Evolutionary conservation across 2,113 vertebrate genomes (phyloP).

Genomic region (Prunella fulvescens): DNA sequence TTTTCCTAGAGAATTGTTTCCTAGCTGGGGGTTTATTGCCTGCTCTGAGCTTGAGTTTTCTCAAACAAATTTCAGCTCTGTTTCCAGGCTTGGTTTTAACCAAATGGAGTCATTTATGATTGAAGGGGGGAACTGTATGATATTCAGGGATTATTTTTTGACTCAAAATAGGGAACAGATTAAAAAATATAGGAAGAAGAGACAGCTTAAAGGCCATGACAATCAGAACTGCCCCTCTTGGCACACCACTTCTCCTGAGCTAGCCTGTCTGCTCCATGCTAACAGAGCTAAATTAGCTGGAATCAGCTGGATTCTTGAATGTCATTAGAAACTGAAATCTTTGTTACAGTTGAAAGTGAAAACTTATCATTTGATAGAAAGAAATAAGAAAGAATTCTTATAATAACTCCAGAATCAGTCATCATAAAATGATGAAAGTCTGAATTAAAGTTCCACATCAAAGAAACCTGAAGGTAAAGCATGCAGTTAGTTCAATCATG

Average conservation of each 20-base stretch:
- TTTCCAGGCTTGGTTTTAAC: background rate
- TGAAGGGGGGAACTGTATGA: background rate
- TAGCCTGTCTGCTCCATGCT: background rate
- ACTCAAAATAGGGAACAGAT: background rate
- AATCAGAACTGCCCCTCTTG: background rate
- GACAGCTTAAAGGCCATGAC: background rate
- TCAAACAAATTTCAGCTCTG: background rate
- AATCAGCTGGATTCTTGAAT: background rate
- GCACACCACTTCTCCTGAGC: background rate
- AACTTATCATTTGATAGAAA: background rate
- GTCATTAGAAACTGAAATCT: slow-evolving; percentile 1
- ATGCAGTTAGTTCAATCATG: background rate
- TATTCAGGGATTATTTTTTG: background rate
- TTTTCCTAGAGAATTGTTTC: background rate
- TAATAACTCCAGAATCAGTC: background rate
- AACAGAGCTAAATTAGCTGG: background rate
- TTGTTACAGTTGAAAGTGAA: background rate
- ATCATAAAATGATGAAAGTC: background rate
- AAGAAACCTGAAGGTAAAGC: slow-evolving; percentile 9
- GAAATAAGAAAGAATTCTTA: background rate
- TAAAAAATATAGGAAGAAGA: background rate
- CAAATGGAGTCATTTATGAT: background rate
- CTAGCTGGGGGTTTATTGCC: background rate
- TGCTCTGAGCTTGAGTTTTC: background rate
- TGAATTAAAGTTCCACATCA: slow-evolving; percentile 7